Evolutionary conservation across 2,113 vertebrate species (phyloP), one percentile per base, ranked within the genome.

Genomic region (Amazona vittata): DNA sequence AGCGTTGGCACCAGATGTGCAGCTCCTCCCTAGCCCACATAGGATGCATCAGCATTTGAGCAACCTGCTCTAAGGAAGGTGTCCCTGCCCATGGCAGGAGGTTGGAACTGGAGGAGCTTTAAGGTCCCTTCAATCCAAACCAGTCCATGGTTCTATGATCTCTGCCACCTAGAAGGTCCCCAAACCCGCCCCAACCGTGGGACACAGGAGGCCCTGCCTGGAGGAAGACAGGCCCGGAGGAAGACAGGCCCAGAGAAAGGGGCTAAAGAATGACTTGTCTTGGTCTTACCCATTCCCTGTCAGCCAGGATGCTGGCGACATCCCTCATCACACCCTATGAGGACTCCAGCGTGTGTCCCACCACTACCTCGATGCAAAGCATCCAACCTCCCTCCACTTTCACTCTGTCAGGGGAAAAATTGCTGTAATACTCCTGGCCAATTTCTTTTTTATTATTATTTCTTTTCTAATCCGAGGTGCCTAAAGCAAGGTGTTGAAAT

Each of bases 401-500:
- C 75, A 3, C 71, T n/a, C 62, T 1, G 1, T 1, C 78, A 3
- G 24, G 43, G 24, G 6, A 79, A 52, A 59, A 55, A 47, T 3
- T 4, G 3, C 3, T n/a, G 17, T 2, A 26, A 44, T 35, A 13
- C 63, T 84, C 64, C 64, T 4, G 7, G 68, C 68, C 83, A 41
- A 20, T 12, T 33, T 20, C 53, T 26, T 31, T 33, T 28, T 24
- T 68, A 6, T 35, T 5, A 10, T 18, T 21, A 9, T 29, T 39
- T 5, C 44, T 62, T 33, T 46, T 91, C 83, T 31, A 85, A 93
- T 80, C 67, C 5, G 1, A 93, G 93, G 79, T 71, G 96, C 90
- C 87, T 83, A 74, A 15, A 96, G 92, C 85, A n/a, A 95, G 85
- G 92, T 93, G 96, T 91, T 86, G 94, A 96, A 92, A 94, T 5